Base-by-base conservation (phyloP, 2,113 vertebrate species). In the Perognathus longimembris region DNA sequence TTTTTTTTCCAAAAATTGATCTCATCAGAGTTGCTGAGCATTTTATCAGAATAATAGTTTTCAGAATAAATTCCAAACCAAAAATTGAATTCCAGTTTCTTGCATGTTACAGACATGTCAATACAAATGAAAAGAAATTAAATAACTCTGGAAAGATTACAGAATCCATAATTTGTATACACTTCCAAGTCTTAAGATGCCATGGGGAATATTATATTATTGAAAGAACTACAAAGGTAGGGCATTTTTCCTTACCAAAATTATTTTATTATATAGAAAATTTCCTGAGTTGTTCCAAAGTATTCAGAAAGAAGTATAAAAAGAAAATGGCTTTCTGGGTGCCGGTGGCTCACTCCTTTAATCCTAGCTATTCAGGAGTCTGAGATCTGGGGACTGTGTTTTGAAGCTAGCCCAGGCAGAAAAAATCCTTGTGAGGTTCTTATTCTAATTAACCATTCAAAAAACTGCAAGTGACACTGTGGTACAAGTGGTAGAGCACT, bases 51-150 rank as follows among this genome's bases (percentile, higher is more conserved):
- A 78, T 1, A 85, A 76, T 84, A 71, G 5, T 77, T 36, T 67
- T 94, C 64, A 71, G 74, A 50, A 64, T 38, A 90, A 45, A 28
- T 50, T 70, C 17, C 12, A 81, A 85, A 83, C 12, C 17, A 75
- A 40, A 54, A 57, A 84, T 84, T 61, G 80, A 81, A 90, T 74
- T 42, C 28, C 20, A 42, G 14, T 85, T 66, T 90, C 28, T 87
- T 22, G 85, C 10, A 26, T 32, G 61, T 82, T 81, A 89, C 8
- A 74, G n/a, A 36, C 42, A 59, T 22, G 36, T 94, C 59, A 12
- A 21, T n/a, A 92, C 45, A 81, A 66, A 17, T 21, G 17, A 4
- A 50, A 80, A 89, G 50, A 96, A 88, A 67, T 75, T 10, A 95
- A 92, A 14, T 26, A 24, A 6, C 8, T 93, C 75, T 4, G 4